Percentiles rank a stretch among this genome's conserved stretches.
Evolutionary conservation across 2,113 vertebrate genomes (phyloP).

Genomic region (Ceuthmochares aereus): DNA sequence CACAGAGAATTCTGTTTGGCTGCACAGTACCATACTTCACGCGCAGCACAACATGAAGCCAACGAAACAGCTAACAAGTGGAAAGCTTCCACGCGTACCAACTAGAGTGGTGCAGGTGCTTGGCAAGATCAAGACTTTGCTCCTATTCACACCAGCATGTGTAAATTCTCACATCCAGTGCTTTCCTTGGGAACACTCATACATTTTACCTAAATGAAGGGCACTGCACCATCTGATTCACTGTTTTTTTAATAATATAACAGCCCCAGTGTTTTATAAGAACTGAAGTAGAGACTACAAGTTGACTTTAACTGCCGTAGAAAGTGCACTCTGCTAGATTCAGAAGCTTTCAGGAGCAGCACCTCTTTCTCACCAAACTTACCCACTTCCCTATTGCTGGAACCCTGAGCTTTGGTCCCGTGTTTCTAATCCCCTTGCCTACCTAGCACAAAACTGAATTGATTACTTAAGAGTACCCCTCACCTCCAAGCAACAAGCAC

Average conservation of each 20-base stretch:
- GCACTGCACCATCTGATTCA: not conserved
- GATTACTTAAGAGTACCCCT: not conserved
- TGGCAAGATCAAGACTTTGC: constrained; percentile 8
- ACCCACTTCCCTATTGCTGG: too few species aligned
- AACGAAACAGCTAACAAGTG: fast-evolving
- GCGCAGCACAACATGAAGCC: fast-evolving
- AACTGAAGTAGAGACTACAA: not conserved
- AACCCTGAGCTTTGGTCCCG: not conserved
- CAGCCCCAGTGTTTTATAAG: not conserved
- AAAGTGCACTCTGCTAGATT: not conserved
- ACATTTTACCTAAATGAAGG: not conserved
- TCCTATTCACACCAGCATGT: constrained; percentile 16
- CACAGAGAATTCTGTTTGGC: fast-evolving
- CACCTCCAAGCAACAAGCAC: not conserved
- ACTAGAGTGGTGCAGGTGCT: constrained; percentile 3
- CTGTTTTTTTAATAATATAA: not conserved
- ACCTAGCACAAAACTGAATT: not conserved
- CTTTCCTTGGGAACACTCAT: not conserved
- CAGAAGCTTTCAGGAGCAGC: not conserved
- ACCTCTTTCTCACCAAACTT: not conserved
- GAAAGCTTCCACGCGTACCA: not conserved
- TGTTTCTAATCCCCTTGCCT: not conserved
- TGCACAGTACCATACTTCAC: fast-evolving
- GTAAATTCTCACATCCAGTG: constrained; percentile 5
- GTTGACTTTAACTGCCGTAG: not conserved